These are phyloP conservation scores for Lucinisca nassula DNA, from an alignment of 2,888 invertebrate genomes.

Conservation along the genomic window DNA sequence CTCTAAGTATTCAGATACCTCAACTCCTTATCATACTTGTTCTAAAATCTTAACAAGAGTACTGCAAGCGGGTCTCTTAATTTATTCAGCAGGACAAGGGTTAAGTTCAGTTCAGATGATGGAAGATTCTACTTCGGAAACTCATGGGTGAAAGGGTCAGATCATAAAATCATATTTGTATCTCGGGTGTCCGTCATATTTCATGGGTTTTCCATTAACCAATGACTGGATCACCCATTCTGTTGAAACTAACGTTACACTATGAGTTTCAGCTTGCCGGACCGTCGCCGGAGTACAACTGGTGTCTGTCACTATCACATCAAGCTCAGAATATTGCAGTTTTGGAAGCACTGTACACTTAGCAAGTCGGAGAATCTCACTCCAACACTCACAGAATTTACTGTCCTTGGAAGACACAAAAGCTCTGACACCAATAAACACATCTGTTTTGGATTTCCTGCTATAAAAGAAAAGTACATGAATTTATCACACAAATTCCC, in stretches of 20 bases:
- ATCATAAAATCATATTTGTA: conserved; percentile 70
- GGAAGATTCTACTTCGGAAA: too few relatives aligned
- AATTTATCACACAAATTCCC: background rate
- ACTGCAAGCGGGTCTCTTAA: too few relatives aligned
- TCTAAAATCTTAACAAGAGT: too few relatives aligned
- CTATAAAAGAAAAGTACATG: background rate
- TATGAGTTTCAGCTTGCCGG: conserved; percentile 89
- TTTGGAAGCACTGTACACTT: conserved; percentile 76
- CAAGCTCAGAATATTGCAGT: conserved; percentile 63
- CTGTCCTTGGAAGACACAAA: conserved; percentile 75
- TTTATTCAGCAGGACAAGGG: too few relatives aligned
- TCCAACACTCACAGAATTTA: conserved; percentile 81
- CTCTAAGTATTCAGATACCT: too few relatives aligned
- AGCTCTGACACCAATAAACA: conserved; percentile 67
- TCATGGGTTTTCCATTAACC: conserved; percentile 90
- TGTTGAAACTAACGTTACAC: conserved; percentile 91
- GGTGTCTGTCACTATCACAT: conserved; percentile 90
- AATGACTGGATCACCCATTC: conserved; percentile 92
- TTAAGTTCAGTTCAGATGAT: too few relatives aligned
- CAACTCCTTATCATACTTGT: too few relatives aligned
- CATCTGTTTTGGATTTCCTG: conserved; percentile 71
- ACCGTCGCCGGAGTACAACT: conserved; percentile 90
- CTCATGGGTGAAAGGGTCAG: too few relatives aligned
- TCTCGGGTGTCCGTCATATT: conserved; percentile 77
- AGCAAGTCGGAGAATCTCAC: conserved; percentile 77